Evolutionary conservation across 2,888 invertebrate genomes (phyloP).

Genomic region (Diarsia mendica): DNA sequence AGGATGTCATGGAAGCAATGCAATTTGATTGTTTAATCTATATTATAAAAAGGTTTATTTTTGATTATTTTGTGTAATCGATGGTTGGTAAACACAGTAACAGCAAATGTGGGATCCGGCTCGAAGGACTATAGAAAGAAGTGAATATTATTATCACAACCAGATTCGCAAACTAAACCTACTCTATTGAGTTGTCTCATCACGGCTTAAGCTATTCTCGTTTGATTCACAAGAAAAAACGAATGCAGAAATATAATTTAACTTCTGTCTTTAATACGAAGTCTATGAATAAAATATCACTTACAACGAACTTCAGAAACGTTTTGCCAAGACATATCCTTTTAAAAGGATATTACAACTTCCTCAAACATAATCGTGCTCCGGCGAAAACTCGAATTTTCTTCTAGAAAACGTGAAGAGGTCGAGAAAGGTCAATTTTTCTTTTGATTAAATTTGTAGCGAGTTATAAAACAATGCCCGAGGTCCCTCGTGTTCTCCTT

Average conservation of each 20-base stretch:
- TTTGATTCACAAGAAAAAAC: not conserved
- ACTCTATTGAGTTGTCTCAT: not conserved
- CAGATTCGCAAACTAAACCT: not conserved
- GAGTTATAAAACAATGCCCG: conserved; percentile 50
- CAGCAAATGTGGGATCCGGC: not conserved
- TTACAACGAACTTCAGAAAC: conserved; percentile 24
- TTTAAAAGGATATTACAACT: conserved; percentile 41
- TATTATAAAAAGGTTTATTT: not conserved
- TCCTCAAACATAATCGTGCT: conserved; percentile 19
- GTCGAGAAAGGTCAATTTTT: conserved; percentile 51
- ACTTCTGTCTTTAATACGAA: conserved; percentile 1
- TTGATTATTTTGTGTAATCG: not conserved
- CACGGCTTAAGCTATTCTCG: not conserved
- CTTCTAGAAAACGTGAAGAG: conserved; percentile 24
- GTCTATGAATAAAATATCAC: conserved; percentile 35
- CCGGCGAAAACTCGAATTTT: conserved; percentile 31
- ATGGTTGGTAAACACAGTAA: not conserved
- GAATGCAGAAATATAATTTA: not conserved
- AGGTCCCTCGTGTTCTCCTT: conserved; percentile 37
- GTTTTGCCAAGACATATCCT: conserved; percentile 40
- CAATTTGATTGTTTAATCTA: not conserved
- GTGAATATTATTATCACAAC: not conserved
- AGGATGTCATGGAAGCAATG: not conserved
- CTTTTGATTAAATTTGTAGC: conserved; percentile 60
- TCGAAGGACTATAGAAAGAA: not conserved